phyloP scores from a whole-genome alignment of 1,140 invertebrate genomes.

The Kradibia gibbosae region DNA sequence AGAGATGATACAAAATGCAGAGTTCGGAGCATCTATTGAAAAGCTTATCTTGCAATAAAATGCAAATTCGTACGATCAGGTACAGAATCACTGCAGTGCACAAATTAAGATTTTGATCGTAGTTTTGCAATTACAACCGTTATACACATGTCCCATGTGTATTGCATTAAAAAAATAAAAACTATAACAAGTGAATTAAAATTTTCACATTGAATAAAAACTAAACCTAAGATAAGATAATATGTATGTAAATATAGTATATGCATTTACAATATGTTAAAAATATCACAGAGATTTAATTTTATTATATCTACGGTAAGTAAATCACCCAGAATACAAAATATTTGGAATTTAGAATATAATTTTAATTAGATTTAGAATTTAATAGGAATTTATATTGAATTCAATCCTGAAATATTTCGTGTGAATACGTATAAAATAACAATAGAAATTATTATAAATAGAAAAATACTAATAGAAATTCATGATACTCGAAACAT shows the following conservation, averaged over 20 bases:
- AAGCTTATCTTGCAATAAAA: conserved; percentile 30
- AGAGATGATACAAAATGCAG: not conserved
- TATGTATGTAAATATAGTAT: not conserved
- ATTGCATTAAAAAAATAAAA: no score
- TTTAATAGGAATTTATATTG: not conserved
- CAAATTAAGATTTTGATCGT: conserved; percentile 39
- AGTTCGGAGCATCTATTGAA: not conserved
- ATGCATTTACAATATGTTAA: not conserved
- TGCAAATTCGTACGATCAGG: conserved; percentile 39
- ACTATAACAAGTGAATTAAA: no score
- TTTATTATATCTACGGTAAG: no score
- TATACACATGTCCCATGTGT: not conserved
- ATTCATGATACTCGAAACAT: no score
- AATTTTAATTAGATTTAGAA: not conserved
- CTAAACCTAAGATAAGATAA: no score
- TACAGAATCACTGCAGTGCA: conserved; percentile 4
- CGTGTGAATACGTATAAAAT: conserved; percentile 4
- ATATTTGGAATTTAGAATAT: not conserved
- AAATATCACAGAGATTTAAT: not conserved
- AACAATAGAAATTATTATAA: no score
- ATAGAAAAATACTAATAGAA: no score
- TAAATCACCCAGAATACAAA: not conserved
- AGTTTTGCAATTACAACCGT: conserved; percentile 4
- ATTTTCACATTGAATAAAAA: no score
- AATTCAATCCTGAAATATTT: not conserved